Evolutionary conservation across 2,888 invertebrate species (phyloP).

Genomic region (Hemithea aestivaria): DNA sequence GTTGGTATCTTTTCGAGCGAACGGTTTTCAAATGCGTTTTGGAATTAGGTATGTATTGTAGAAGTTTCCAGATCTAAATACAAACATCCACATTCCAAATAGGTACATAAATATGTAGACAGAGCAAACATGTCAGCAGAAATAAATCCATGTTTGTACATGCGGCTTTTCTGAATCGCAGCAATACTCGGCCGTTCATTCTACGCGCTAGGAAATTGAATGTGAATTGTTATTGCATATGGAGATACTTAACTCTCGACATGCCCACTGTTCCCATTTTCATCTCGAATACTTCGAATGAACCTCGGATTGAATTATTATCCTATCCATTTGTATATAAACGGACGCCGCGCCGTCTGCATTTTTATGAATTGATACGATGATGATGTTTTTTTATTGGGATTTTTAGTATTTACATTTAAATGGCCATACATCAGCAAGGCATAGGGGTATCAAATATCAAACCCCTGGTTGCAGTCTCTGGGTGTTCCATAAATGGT

Average conservation of each 20-base stretch:
- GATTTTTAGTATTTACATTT: no score
- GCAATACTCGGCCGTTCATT: conserved; percentile 34
- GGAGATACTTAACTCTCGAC: conserved; percentile 17
- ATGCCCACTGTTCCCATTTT: conserved; percentile 9
- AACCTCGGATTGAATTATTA: conserved; percentile 20
- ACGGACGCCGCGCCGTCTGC: no score
- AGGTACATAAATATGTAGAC: no score
- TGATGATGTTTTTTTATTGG: no score
- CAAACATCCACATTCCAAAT: conserved; percentile 2
- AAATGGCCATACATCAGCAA: no score
- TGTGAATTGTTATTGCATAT: conserved; percentile 48
- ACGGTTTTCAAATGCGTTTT: no score
- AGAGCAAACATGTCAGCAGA: conserved; percentile 13
- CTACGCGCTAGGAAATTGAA: conserved; percentile 41
- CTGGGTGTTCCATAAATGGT: no score
- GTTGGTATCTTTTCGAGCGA: no score
- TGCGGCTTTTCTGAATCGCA: conserved; percentile 28
- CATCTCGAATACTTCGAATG: conserved; percentile 26
- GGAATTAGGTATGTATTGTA: background rate
- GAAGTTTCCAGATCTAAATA: conserved; percentile 1
- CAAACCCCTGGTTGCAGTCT: no score
- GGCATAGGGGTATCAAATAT: no score
- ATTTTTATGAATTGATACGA: no score
- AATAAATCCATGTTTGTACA: conserved; percentile 17
- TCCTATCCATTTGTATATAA: background rate